Conservation (phyloP, 2,113 vertebrate genomes). For the Chaetodon auriga region DNA sequence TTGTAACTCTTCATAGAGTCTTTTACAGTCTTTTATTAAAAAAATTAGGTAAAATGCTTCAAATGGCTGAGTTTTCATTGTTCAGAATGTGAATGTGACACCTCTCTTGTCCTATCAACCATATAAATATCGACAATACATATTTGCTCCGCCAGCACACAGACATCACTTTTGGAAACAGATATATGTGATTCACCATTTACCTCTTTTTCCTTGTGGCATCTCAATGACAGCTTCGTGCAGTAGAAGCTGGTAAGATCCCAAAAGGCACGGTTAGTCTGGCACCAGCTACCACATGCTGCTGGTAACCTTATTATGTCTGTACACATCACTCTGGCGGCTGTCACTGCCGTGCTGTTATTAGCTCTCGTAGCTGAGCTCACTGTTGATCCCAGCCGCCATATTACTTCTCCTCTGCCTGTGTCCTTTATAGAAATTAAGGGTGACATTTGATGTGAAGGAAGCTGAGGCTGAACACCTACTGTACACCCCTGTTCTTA, state of each 20-base stretch:
- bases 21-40: constrained; percentile 80
- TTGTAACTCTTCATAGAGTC: constrained; percentile 77
- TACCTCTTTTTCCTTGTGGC: constrained; percentile 29
- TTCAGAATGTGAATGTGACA: background rate
- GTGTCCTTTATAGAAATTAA: constrained; percentile 44
- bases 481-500: background rate
- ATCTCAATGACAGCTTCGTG: constrained; percentile 63
- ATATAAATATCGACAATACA: background rate
- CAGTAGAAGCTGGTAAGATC: constrained; percentile 55
- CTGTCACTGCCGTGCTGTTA: constrained; percentile 74
- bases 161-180: background rate
- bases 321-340: constrained; percentile 73
- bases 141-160: background rate
- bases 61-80: constrained; percentile 6
- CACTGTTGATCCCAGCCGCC: constrained; percentile 52
- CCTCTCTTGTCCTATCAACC: background rate
- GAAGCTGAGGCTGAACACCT: background rate
- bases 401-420: constrained; percentile 45
- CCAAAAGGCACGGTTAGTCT: constrained; percentile 70
- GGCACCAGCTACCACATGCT: constrained; percentile 70
- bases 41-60: constrained; percentile 61
- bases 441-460: constrained; percentile 30
- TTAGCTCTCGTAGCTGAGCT: constrained; percentile 63
- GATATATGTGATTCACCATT: constrained; percentile 27
- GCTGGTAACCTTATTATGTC: constrained; percentile 80